A percentile compares a stretch with the other conserved stretches of the same genome.
phyloP scores from a whole-genome alignment of 2,888 invertebrate species.

The Ectemnius lituratus region DNA sequence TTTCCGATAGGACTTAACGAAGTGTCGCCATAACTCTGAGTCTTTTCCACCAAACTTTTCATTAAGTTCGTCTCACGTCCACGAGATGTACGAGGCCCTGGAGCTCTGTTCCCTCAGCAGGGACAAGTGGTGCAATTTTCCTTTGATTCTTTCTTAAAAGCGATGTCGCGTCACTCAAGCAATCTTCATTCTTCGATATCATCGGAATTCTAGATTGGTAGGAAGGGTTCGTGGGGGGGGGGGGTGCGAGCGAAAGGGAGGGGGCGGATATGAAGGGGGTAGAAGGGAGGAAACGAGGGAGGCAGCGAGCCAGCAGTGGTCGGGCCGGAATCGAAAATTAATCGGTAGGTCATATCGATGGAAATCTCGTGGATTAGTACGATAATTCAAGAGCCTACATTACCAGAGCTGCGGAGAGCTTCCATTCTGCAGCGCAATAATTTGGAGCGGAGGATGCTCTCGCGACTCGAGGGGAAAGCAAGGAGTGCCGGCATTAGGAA shows the following conservation, averaged over 20 bases:
- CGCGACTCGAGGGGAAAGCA: not conserved
- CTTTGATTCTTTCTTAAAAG: too few relatives aligned
- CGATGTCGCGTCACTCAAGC: too few relatives aligned
- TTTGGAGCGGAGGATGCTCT: slow-evolving; percentile 8
- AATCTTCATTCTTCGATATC: too few relatives aligned
- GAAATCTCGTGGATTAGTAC: slow-evolving; percentile 22
- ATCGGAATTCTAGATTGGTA: too few relatives aligned
- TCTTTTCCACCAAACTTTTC: slow-evolving; percentile 35
- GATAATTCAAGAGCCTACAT: slow-evolving; percentile 27
- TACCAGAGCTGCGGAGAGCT: slow-evolving; percentile 3
- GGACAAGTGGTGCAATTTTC: too few relatives aligned
- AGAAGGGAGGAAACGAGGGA: too few relatives aligned
- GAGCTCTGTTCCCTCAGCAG: not conserved
- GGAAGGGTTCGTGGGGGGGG: too few relatives aligned
- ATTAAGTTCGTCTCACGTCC: slow-evolving; percentile 26
- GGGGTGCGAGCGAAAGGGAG: too few relatives aligned
- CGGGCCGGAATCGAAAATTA: too few relatives aligned
- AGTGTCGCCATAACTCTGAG: slow-evolving; percentile 29
- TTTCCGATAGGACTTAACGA: slow-evolving; percentile 51
- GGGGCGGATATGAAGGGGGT: too few relatives aligned
- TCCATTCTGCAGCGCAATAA: slow-evolving; percentile 36
- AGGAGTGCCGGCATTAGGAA: slow-evolving; percentile 31
- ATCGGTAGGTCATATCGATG: not conserved
- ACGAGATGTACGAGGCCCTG: slow-evolving; percentile 4
- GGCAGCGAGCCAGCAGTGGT: too few relatives aligned